These are phyloP conservation scores for Trachurus trachurus DNA, from an alignment of 2,797 vertebrate species.

Conservation along the genomic window DNA sequence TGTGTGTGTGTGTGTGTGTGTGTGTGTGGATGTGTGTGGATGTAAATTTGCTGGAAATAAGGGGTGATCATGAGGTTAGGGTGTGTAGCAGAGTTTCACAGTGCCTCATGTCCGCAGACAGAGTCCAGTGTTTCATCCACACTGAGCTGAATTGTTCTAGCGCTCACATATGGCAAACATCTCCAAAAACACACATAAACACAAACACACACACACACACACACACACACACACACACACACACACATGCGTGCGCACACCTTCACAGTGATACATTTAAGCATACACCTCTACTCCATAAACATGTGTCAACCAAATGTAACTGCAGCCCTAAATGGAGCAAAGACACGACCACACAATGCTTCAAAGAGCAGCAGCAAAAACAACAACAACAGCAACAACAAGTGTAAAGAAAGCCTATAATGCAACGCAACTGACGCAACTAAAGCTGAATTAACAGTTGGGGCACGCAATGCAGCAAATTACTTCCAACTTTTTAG, in stretches of 20 bases:
- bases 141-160: conserved; percentile 79
- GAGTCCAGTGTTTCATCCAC: conserved; percentile 73
- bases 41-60: conserved; percentile 38
- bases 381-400: conserved; percentile 6
- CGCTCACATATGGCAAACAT: conserved; percentile 82
- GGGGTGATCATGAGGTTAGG: conserved; percentile 58
- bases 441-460: conserved; percentile 34
- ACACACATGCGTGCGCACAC: no score
- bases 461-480: conserved; percentile 27
- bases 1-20: conserved; percentile 16
- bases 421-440: conserved; percentile 14
- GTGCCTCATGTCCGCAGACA: conserved; percentile 65
- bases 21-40: no score
- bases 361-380: conserved; percentile 18
- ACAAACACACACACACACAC: conserved; percentile 53
- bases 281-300: conserved; percentile 23
- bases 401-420: conserved; percentile 15
- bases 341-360: conserved; percentile 30
- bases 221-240: conserved; percentile 52
- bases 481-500: conserved; percentile 69
- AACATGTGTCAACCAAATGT: conserved; percentile 48
- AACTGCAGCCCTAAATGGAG: neutral
- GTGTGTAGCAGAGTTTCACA: conserved; percentile 39
- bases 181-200: conserved; percentile 60
- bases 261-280: conserved; percentile 27